Conservation (phyloP, 2,113 vertebrate genomes). For the Sprattus sprattus region DNA sequence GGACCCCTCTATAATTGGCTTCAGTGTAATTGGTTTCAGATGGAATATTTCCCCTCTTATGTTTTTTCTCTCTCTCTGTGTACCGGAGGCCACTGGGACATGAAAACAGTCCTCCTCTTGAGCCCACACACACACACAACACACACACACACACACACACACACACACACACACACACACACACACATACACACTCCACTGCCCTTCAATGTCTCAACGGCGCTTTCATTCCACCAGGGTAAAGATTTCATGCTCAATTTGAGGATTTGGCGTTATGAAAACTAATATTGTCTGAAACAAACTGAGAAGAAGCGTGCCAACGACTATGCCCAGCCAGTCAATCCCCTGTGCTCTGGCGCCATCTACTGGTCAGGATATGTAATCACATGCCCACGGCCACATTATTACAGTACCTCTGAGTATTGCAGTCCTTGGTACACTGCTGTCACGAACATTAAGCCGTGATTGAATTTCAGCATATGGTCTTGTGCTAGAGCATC, state of each 20-base stretch:
- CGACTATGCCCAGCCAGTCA: background rate
- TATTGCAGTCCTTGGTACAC: too few relatives aligned
- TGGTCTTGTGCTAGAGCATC: too few relatives aligned
- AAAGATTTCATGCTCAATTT: slow-evolving; percentile 15
- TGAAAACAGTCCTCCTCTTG: background rate
- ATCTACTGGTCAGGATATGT: background rate
- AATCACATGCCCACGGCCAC: background rate
- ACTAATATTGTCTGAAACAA: background rate
- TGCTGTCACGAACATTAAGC: too few relatives aligned
- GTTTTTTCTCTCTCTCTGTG: background rate
- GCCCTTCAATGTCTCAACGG: background rate
- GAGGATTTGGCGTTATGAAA: background rate
- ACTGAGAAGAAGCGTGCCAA: background rate
- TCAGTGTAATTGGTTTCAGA: background rate
- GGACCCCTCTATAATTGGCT: background rate
- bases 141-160: too few relatives aligned
- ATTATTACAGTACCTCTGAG: too few relatives aligned
- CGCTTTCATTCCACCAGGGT: background rate
- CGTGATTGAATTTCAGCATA: too few relatives aligned
- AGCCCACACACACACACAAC: too few relatives aligned
- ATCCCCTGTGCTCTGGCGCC: background rate
- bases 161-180: too few relatives aligned
- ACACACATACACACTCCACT: too few relatives aligned
- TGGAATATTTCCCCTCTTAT: background rate
- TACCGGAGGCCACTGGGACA: background rate